Conservation (phyloP, 2,797 vertebrate genomes). For the Lepus townsendii region DNA sequence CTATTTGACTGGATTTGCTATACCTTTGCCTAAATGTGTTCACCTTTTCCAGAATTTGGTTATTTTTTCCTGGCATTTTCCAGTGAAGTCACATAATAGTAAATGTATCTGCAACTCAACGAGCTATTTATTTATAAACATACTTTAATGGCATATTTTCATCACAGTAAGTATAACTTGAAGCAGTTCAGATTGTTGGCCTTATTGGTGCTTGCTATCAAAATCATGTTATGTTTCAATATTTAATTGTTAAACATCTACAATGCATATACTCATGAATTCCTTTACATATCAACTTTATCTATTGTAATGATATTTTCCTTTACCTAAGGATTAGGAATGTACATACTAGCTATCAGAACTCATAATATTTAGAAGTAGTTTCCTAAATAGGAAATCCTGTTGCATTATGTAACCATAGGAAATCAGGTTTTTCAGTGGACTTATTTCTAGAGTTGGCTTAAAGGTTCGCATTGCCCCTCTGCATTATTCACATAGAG, state of each 20-base stretch:
- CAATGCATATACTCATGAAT: not conserved
- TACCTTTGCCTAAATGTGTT: not conserved
- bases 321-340: not conserved
- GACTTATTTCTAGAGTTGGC: constrained; percentile 7
- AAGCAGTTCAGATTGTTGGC: not conserved
- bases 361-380: not conserved
- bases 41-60: not conserved
- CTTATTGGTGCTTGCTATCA: not conserved
- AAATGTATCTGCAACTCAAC: not conserved
- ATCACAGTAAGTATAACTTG: not conserved
- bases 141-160: not conserved
- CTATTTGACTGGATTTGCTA: not conserved
- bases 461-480: not conserved
- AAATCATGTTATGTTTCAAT: not conserved
- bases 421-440: not conserved
- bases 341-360: constrained; percentile 2
- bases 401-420: not conserved
- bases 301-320: constrained; percentile 28
- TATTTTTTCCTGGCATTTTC: not conserved
- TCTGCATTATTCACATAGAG: constrained; percentile 18
- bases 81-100: not conserved
- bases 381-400: constrained; percentile 9
- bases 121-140: not conserved
- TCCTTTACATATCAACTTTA: not conserved
- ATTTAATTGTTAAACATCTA: constrained; percentile 40